Evolutionary conservation across 1,140 invertebrate genomes (phyloP).

Genomic region (Teleogryllus occipitalis): DNA sequence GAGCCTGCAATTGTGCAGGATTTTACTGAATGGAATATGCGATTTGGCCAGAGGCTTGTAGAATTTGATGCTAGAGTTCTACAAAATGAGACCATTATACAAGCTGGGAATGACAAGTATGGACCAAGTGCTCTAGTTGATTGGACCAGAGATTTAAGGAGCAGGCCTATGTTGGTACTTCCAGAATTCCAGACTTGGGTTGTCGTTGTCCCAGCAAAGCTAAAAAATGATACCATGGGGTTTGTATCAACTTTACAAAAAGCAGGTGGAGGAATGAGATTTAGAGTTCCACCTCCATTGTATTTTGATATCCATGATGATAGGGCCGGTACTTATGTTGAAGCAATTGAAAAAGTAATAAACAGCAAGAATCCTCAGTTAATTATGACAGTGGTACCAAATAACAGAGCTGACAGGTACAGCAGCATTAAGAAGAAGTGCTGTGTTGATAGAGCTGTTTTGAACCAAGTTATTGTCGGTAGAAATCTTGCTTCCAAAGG

Average conservation of each 20-base stretch:
- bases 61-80: constrained; percentile 50
- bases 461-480: constrained; percentile 62
- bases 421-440: constrained; percentile 75
- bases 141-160: constrained; percentile 52
- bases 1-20: constrained; percentile 36
- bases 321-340: constrained; percentile 29
- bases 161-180: constrained; percentile 11
- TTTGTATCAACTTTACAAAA: constrained; percentile 12
- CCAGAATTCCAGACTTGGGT: constrained; percentile 9
- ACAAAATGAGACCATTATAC: constrained; percentile 35
- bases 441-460: constrained; percentile 62
- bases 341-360: constrained; percentile 48
- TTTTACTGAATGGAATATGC: constrained; percentile 52
- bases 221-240: constrained; percentile 1
- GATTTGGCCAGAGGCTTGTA: constrained; percentile 47
- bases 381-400: constrained; percentile 57
- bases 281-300: constrained; percentile 10
- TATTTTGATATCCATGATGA: constrained; percentile 28
- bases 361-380: constrained; percentile 45
- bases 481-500: constrained; percentile 47
- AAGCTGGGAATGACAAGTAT: constrained; percentile 10
- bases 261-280: constrained; percentile 15
- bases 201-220: neutral
- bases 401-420: constrained; percentile 51
- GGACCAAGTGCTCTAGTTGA: constrained; percentile 39